Evolutionary conservation across 2,797 vertebrate genomes (phyloP).

Genomic region (Alectoris magna): DNA sequence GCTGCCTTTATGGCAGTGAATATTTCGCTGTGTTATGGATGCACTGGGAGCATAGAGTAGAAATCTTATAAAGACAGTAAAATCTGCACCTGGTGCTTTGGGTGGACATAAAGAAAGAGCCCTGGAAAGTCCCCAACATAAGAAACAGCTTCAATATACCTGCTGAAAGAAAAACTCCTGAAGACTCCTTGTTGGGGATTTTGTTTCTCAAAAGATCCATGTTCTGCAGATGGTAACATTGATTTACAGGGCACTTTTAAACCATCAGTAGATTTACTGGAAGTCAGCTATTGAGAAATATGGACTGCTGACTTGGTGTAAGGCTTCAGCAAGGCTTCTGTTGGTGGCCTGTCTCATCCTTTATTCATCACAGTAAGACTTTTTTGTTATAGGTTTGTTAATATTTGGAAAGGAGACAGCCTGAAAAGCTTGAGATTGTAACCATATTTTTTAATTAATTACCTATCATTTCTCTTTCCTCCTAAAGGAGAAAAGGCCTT

Average conservation of each 20-base stretch:
- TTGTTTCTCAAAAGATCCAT: not conserved
- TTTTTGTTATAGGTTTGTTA: not conserved
- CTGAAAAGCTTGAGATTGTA: not conserved
- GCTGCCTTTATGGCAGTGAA: rapidly evolving
- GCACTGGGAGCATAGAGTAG: not conserved
- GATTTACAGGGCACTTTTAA: not conserved
- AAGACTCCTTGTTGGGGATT: not conserved
- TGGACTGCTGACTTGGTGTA: not conserved
- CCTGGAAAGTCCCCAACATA: not conserved
- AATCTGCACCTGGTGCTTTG: not conserved
- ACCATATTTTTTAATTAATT: not conserved
- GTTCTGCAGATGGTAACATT: not conserved
- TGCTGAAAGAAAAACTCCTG: not conserved
- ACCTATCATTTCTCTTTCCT: not conserved
- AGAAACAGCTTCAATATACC: not conserved
- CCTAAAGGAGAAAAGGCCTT: not conserved
- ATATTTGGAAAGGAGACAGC: not conserved
- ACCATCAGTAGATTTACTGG: not conserved
- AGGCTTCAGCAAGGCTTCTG: not conserved
- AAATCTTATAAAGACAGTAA: not conserved
- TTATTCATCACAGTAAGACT: not conserved
- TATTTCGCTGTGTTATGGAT: not conserved
- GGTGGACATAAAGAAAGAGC: not conserved
- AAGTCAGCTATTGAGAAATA: not conserved
- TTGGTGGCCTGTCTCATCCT: not conserved